Base-by-base conservation (phyloP, 2,888 invertebrate species). In the Xylocampa areola region DNA sequence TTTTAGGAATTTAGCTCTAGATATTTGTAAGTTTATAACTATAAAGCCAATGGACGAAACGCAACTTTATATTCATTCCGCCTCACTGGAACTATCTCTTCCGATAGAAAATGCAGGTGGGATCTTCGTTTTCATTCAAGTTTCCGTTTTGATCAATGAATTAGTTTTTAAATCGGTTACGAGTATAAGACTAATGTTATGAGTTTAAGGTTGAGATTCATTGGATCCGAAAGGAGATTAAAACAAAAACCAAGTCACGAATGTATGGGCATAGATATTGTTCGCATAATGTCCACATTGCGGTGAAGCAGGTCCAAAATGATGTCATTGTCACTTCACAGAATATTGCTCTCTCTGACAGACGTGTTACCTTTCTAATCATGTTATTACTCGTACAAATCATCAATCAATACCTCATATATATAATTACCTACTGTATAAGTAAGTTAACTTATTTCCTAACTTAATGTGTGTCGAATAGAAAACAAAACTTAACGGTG, bases 311-410 rank as follows among this genome's bases (percentile, higher is more conserved):
- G 58, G 72, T 61, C 51, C 43, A 54, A 77, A 82, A 77, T 52
- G 65, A 78, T 81, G 81, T 78, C 81, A 81, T 78, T 80, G 81
- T 77, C 81, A 77, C 72, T 71, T 40, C 32, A 40, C 40, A 41
- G 51, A 49, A 45, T 59, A 48, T 54, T 66, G 66, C 77, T 79
- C 68, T 73, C 70, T 65, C 70, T 69, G 62, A 40, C 54, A 27
- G 47, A 44, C 52, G 51, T 45, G 60, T 51, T 63, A 63, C 81
- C 75, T 79, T 81, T 77, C 79, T 77, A 76, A 76, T 55, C 44
- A 52, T 48, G 43, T 53, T 32, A 29, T 49, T 43, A 37, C 13
- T 37, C 14, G 39, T 52, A 50, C 49, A 50, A 57, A 58, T 63
- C 59, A 69, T 73, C 54, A 60, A 69, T 68, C 73, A 65, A 61